Base-by-base conservation (phyloP, 2,888 invertebrate species). In the Bursaphelenchus okinawaensis region DNA sequence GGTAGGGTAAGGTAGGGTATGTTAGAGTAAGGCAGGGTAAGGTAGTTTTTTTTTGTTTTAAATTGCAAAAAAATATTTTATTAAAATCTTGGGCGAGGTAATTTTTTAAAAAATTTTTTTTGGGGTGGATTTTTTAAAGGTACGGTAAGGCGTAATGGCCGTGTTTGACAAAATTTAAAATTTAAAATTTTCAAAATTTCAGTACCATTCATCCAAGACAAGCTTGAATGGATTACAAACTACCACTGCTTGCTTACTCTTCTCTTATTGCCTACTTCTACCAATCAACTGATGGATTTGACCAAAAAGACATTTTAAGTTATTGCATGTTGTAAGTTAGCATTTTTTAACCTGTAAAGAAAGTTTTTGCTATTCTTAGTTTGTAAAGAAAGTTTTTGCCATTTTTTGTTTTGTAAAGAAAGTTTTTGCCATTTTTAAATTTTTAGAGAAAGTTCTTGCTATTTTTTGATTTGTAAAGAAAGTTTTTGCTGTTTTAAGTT, bases 231-330 rank as follows among this genome's bases (percentile, higher is more conserved):
- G 60, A 59, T 16, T 50, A 23, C 12, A 31, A 59, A 50, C 24
- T 23, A 20, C 60, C 60, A 16, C 24, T 59, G 60, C 9, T 52
- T 4, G 60, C 60, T 1, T 57, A 31, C 29, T 20, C 22, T 16
- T 59, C 73, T 19, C 68, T 77, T 22, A 72, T 79, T 62, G 72
- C 67, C 51, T 72, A 75, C 62, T 79, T 79, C 67, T 78, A 76
- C 68, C 65, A 71, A 51, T 68, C 74, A 27, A 77, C 77, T n/a
- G 65, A 73, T 52, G 78, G 79, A 16, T 78, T 78, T 65, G 65
- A 69, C 60, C 60, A 59, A 50, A 52, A 22, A 71, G n/a, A 62
- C 67, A 62, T 55, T 23, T 23, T 40, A n/a, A n/a, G 16, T 6
- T 55, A 50, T 24, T 54, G 40, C 20, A 50, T 24, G 40, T 16